Evolutionary conservation across 92 coral and sea anemone species (phyloP), one percentile per base, ranked within the genome.

Genomic region (Heteractis magnifica): DNA sequence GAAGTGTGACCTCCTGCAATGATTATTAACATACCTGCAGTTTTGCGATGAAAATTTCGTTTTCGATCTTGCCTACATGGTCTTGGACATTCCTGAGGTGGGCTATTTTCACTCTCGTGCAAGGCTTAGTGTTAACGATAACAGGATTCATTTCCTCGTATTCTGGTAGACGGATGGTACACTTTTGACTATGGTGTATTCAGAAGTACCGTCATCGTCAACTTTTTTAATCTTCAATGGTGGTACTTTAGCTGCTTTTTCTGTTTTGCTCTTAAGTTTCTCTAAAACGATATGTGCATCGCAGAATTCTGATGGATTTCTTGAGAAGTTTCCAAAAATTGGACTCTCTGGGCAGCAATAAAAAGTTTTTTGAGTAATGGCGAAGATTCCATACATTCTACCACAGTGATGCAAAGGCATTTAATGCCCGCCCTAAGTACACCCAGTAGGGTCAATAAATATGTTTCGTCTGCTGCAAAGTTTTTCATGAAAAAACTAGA

Each of bases 391-490:
- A 55, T 34, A 34, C 44, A 2, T 34, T 34, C 44, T 34, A 34
- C 83, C 6, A 79, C 74, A 23, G 83, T 79, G 10, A 60, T 79
- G 83, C 83, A 79, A 49, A 51, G 83, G 51, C 83, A 79, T 62
- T 49, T 79, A 3, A 60, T 79, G 83, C 83, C 73, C 26, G 64
- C 83, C 20, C 65, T 77, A 18, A 16, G 11, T 5, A 53, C 70
- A 4, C 83, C 83, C 14, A 75, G 83, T 11, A 79, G 59, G 48
- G 6, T 56, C 14, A 79, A 56, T 55, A 79, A 44, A 60, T 79
- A 79, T 49, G 62, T 55, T 12, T 20, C 72, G 6, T 15, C 83
- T 23, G 83, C 83, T 56, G 83, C 83, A 18, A 79, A 62, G 59
- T 79, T 19, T 49, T 79, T 79, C 8, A 56, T 79, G 83, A 79